Evolutionary conservation across 2,113 vertebrate genomes (phyloP), one percentile per base, ranked within the genome.

Genomic region (Oncorhynchus masou): DNA sequence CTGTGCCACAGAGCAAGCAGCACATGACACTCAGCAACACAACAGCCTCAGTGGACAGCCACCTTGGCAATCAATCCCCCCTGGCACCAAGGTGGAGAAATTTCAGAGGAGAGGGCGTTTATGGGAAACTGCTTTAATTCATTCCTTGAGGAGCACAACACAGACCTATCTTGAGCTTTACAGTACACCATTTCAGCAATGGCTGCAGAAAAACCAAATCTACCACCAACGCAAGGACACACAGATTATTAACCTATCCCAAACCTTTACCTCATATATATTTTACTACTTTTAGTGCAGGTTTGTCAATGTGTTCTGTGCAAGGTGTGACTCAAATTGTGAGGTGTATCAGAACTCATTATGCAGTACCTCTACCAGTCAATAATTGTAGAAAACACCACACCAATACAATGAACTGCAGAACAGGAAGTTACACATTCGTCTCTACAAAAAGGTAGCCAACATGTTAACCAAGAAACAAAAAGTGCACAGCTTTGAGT

Each of bases 1-100:
- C 74, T 82, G 85, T 84, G 83, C 79, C 81, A 84, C 71, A 75
- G 80, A 83, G 79, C 82, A 76, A 79, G 85, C 79, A 87, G 79
- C 76, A 73, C 78, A 84, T 85, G 81, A 79, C 88, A 87, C 74
- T 81, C 71, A 80, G 84, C 79, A 83, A 79, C 73, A 64, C 76
- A 78, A 73, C 74, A 82, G 84, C 78, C 86, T 89, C 84, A 78
- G 69, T 79, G 83, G 81, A 85, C 80, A 84, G 64, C 78, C 62
- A 76, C 69, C 62, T 45, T 73, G 72, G 79, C 70, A 74, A 69
- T 16, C 59, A 62, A 62, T 77, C 71, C 69, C 77, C 73, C 74
- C 34, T 65, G 75, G 81, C 80, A 81, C 81, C 73, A 70, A 59
- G 77, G 72, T 80, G 82, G 76, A 77, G 73, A 73, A 81, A 83